These are phyloP conservation scores for Cremastinae sp. DNA, from an alignment of 2,888 invertebrate genomes.

Conservation along the genomic window DNA sequence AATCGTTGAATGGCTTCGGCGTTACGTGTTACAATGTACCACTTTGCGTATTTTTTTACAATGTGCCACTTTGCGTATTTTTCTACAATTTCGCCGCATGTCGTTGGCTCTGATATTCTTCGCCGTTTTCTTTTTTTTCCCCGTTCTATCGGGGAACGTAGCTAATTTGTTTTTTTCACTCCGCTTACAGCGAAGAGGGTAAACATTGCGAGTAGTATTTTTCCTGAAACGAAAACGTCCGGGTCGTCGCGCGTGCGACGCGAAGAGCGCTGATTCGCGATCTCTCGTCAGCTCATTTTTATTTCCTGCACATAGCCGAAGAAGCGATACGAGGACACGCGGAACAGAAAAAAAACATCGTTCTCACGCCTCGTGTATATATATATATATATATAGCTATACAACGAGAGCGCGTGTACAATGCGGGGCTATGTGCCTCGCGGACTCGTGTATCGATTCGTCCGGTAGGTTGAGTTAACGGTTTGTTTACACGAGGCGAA, in stretches of 20 bases:
- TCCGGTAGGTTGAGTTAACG: conserved; percentile 78
- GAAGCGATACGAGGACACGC: conserved; percentile 21
- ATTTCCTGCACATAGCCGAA: conserved; percentile 10
- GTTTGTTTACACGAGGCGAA: conserved; percentile 78
- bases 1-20: conserved; percentile 20
- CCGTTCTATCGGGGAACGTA: too few relatives aligned
- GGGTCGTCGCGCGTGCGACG: too few relatives aligned
- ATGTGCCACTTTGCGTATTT: too few relatives aligned
- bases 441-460: conserved; percentile 74
- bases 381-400: conserved; percentile 2
- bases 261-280: too few relatives aligned
- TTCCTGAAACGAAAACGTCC: too few relatives aligned
- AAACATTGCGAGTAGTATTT: too few relatives aligned
- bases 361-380: background rate
- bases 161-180: too few relatives aligned
- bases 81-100: too few relatives aligned
- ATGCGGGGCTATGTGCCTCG: conserved; percentile 27
- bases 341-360: background rate
- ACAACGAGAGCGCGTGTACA: background rate
- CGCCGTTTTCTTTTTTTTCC: too few relatives aligned
- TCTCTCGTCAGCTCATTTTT: conserved; percentile 3
- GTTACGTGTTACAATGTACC: background rate
- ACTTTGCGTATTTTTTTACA: too few relatives aligned
- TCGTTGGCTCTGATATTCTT: too few relatives aligned
- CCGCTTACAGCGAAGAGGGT: too few relatives aligned